Conservation (phyloP, 2,113 vertebrate genomes). For the Rhombomys opimus region DNA sequence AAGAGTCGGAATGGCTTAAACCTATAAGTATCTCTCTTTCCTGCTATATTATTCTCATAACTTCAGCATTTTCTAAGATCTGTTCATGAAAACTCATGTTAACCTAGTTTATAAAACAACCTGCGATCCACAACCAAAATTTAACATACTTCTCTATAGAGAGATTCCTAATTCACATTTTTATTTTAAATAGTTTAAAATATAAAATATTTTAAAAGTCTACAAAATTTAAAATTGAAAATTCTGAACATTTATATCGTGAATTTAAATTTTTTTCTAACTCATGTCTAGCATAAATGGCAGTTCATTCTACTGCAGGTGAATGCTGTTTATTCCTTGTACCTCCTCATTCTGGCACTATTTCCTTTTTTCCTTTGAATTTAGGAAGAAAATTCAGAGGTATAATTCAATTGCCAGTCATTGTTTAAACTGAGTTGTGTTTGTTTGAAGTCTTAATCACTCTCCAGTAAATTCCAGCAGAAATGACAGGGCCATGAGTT, state of each 20-base stretch:
- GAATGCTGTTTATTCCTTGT: background rate
- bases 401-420: background rate
- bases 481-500: background rate
- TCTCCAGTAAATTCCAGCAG: background rate
- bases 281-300: background rate
- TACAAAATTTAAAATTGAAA: background rate
- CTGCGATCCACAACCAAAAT: background rate
- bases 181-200: constrained; percentile 34
- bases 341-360: background rate
- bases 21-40: background rate
- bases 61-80: background rate
- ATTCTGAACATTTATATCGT: background rate
- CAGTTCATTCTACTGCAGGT: background rate
- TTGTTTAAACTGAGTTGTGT: background rate
- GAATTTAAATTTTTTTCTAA: background rate
- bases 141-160: background rate
- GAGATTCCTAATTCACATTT: background rate
- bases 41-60: background rate
- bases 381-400: background rate
- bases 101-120: background rate
- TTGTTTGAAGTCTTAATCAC: background rate
- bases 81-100: background rate
- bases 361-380: background rate
- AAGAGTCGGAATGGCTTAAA: background rate
- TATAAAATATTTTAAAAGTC: background rate